Percentiles rank a stretch among this genome's conserved stretches.
These are phyloP conservation scores for Odocoileus virginianus DNA, from an alignment of 2,113 vertebrate genomes.

Conservation along the genomic window DNA sequence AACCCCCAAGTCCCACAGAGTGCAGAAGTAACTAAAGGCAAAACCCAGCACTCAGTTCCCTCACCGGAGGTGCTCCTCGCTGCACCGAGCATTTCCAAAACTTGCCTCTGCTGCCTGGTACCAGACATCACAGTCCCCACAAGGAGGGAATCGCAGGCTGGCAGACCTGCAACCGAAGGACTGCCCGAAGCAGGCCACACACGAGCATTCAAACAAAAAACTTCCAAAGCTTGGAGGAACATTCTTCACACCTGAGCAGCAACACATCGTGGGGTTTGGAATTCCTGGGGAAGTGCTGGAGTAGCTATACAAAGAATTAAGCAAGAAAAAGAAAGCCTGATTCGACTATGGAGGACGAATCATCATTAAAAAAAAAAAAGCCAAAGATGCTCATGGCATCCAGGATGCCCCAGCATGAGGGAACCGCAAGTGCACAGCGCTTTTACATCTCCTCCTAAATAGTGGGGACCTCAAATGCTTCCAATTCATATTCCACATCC, in stretches of 20 bases:
- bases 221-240: background rate
- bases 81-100: background rate
- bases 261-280: background rate
- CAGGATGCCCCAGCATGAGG: background rate
- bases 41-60: background rate
- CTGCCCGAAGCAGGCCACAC: background rate
- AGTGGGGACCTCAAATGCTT: background rate
- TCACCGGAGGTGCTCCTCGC: background rate
- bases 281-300: background rate
- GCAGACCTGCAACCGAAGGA: accelerated
- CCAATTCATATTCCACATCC: background rate
- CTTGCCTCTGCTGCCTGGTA: background rate
- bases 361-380: too few species aligned
- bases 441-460: background rate
- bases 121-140: background rate
- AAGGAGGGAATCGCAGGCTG: accelerated
- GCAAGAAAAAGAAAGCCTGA: background rate
- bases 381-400: background rate
- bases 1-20: background rate
- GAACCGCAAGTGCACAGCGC: background rate
- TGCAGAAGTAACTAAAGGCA: background rate
- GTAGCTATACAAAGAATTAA: background rate
- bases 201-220: background rate
- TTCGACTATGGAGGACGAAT: accelerated
- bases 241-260: background rate